Evolutionary conservation across 1,140 invertebrate genomes (phyloP), one percentile per base, ranked within the genome.

Genomic region (Drosophila tsacasi): DNA sequence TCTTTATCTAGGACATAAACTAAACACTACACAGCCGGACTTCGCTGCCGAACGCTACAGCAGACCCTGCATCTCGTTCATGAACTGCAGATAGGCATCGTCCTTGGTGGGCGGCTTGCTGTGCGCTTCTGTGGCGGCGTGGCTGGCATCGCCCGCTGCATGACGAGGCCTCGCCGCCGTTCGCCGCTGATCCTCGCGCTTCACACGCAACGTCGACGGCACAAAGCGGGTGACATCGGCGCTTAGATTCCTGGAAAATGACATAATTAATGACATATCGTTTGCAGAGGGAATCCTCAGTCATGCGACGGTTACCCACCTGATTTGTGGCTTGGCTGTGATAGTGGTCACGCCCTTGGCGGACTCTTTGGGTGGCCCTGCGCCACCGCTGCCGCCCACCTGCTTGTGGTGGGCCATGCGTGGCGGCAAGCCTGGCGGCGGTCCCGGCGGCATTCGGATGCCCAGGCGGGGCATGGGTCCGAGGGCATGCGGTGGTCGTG

Each of bases 11-110:
- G 7, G 37, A 52, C 63, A 17, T 55, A 68, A n/a, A 32, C 64
- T 72, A 42, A 32, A 52, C 37, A 66, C 27, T 42, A 12, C 30
- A 68, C 35, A 40, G 21, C 40, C 27, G 4, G 8, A 68, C 9
- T 25, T 19, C 6, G 23, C 44, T 5, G 6, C 9, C n/a, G 13
- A 15, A n/a, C 19, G 71, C 80, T 95, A 99, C 86, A 99, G 94
- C 27, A 99, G 94, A 44, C 96, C 97, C 93, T 99, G 96, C 98
- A 99, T 99, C 95, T 99, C 98, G 93, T 97, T 96, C 98, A 99
- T 99, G 93, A 99, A 99, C 92, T 98, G 97, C 94, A 98, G 96
- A 90, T 99, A 99, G 39, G 98, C 98, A 92, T 99, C 98, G 91
- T 99, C 98, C 93, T 99, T 99, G 40, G 97, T 99, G 42, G 95